phyloP scores from a whole-genome alignment of 1,140 invertebrate genomes.

The Caligus rogercresseyi region DNA sequence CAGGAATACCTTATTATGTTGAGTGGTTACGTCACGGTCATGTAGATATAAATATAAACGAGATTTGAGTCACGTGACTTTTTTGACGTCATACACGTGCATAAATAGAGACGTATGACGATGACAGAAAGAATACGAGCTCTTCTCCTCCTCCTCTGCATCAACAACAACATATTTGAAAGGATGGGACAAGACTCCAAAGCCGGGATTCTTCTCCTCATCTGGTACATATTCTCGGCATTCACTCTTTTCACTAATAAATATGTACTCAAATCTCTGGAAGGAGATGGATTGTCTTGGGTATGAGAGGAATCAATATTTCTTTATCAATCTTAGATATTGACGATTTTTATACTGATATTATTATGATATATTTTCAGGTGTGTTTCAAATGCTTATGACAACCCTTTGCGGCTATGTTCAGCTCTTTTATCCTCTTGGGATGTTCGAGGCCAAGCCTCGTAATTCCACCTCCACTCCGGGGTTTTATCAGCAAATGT shows the following conservation, averaged over 20 bases:
- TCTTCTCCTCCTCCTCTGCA: no score
- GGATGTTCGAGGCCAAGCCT: constrained; percentile 47
- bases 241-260: constrained; percentile 65
- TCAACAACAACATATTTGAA: no score
- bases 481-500: constrained; percentile 11
- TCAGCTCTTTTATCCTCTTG: constrained; percentile 56
- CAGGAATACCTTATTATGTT: no score
- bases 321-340: not conserved
- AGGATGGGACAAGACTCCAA: constrained; percentile 34
- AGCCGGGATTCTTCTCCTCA: constrained; percentile 45
- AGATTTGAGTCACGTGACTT: no score
- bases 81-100: no score
- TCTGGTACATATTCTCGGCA: constrained; percentile 61
- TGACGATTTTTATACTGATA: constrained; percentile 2
- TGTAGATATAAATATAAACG: no score
- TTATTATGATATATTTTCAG: constrained; percentile 24
- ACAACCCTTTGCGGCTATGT: constrained; percentile 54
- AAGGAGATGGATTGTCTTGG: constrained; percentile 57
- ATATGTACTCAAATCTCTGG: constrained; percentile 54
- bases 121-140: no score
- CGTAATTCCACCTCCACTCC: constrained; percentile 30
- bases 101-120: no score
- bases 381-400: constrained; percentile 50
- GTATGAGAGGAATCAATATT: constrained; percentile 34
- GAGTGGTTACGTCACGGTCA: no score